These are phyloP conservation scores for Lates calcarifer DNA, from an alignment of 2,113 vertebrate species.

Conservation along the genomic window DNA sequence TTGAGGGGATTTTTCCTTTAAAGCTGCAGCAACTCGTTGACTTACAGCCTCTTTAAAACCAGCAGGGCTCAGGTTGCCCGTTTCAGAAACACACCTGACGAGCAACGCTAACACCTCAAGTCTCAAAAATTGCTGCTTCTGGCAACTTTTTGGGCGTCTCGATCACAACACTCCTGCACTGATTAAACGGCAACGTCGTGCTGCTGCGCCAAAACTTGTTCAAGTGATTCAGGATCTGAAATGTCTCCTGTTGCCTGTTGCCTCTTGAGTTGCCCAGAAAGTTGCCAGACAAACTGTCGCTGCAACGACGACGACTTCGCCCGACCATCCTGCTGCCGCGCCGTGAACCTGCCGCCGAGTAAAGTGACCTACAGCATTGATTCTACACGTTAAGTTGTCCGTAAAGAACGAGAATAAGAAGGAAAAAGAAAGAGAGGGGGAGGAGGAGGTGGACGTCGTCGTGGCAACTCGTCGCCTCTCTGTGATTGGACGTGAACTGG, in stretches of 20 bases:
- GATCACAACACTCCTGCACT: neutral
- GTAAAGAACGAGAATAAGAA: slow-evolving; percentile 63
- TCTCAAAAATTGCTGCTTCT: neutral
- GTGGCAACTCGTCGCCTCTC: slow-evolving; percentile 15
- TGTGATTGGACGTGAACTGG: slow-evolving; percentile 46
- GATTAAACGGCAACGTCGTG: slow-evolving; percentile 24
- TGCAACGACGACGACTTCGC: slow-evolving; percentile 27
- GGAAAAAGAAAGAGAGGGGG: neutral
- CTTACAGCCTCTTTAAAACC: neutral
- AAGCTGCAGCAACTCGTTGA: neutral
- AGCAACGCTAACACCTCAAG: too few relatives aligned
- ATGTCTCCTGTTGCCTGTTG: neutral
- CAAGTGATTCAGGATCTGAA: slow-evolving; percentile 33
- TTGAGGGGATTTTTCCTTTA: slow-evolving; percentile 28
- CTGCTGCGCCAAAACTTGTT: slow-evolving; percentile 20
- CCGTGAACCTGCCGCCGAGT: slow-evolving; percentile 76
- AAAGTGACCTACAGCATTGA: slow-evolving; percentile 87
- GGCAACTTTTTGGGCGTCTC: slow-evolving; percentile 5
- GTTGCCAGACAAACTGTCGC: neutral
- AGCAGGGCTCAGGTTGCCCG: neutral
- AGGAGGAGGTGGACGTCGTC: neutral
- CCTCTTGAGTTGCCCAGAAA: neutral
- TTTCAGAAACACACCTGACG: neutral
- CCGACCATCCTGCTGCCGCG: slow-evolving; percentile 9
- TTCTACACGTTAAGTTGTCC: slow-evolving; percentile 72